phyloP scores from a whole-genome alignment of 2,113 vertebrate genomes.

The Dolichotis patagonum region DNA sequence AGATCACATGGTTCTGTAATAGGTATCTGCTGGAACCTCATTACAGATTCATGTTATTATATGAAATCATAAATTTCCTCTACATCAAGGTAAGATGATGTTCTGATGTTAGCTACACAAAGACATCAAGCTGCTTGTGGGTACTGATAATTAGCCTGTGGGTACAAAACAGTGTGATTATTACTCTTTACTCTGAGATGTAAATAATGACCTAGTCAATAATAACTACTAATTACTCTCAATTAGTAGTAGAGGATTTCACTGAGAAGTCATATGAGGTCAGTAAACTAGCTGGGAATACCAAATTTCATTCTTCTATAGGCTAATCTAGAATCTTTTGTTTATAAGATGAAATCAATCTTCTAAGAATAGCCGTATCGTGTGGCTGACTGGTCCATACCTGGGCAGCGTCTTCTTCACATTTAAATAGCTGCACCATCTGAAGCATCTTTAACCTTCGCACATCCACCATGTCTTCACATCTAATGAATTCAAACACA shows the following conservation, averaged over 20 bases:
- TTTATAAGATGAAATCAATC: neutral
- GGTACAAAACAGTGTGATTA: conserved; percentile 10
- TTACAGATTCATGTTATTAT: conserved; percentile 20
- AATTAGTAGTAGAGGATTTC: conserved; percentile 6
- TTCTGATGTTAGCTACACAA: neutral
- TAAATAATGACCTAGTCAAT: neutral
- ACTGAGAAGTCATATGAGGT: conserved; percentile 24
- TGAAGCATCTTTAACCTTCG: conserved; percentile 98
- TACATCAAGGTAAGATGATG: neutral
- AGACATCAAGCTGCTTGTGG: neutral
- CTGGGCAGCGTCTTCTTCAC: conserved; percentile 97
- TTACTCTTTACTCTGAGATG: neutral
- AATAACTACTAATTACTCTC: neutral
- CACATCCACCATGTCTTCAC: conserved; percentile 96
- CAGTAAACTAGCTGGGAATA: neutral
- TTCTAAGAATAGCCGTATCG: neutral
- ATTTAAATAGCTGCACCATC: conserved; percentile 99
- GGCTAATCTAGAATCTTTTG: conserved; percentile 42
- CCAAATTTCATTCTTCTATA: conserved; percentile 34
- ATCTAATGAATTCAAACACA: conserved; percentile 85
- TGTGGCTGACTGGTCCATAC: conserved; percentile 76
- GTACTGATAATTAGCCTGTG: neutral
- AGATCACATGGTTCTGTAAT: neutral
- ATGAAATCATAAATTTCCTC: conserved; percentile 31
- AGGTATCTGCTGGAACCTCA: neutral